Base-by-base conservation (phyloP, 2,797 vertebrate species). In the Chrosomus eos region DNA sequence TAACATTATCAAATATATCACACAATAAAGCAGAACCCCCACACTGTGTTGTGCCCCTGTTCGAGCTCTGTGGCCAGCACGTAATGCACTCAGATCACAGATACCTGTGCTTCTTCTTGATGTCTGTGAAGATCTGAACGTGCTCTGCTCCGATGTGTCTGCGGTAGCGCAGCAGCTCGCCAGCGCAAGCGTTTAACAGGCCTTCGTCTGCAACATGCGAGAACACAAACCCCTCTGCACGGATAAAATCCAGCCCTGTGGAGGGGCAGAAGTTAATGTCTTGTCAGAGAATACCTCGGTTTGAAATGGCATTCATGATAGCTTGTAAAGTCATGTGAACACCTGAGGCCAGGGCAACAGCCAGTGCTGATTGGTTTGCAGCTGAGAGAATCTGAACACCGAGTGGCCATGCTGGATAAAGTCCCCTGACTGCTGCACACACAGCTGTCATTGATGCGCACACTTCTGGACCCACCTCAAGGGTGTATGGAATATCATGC, bases 61-160 rank as follows among this genome's bases (percentile, higher is more conserved):
- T 60, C 14, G 80, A 60, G 33, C 23, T 60, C 36, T 68, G 36
- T 33, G 23, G 14, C 33, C 9, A n/a, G 43, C 51, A 51, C 0
- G 5, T 26, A 48, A 14, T 13, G 38, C 3, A 8, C 16, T 78
- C n/a, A 4, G 40, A 68, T 40, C 77, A n/a, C 23, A 53, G 48
- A 94, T 91, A 97, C 96, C 95, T 95, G 92, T 97, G 96, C 66
- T 96, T 98, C 92, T 98, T 98, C 85, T 97, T 98, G 88, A 98
- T 95, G 89, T 98, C 97, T 0, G 97, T 96, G 73, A 97, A 97
- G 90, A 98, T 94, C 88, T 95, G 95, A 86, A 97, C 86, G 26
- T 94, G 94, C 76, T 97, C 95, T 16, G 96, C 97, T 87, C 96
- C 96, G 0, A 98, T 94, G 77, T 91, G 92, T 86, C 92, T 96